Percentiles rank a stretch among this genome's conserved stretches.
These are phyloP conservation scores for Rhinogobius similis DNA, from an alignment of 2,113 vertebrate species.

Conservation along the genomic window DNA sequence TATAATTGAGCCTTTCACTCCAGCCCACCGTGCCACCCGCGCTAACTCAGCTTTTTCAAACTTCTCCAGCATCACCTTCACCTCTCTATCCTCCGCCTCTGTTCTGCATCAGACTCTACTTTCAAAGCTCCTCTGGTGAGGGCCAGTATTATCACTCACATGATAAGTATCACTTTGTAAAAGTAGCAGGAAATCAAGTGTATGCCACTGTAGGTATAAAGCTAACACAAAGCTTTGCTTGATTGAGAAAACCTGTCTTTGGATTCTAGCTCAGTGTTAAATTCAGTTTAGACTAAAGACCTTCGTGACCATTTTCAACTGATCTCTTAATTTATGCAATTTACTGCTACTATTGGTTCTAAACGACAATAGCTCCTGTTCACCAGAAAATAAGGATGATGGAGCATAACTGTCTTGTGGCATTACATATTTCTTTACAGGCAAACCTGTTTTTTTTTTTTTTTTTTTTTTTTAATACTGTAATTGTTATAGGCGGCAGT, in stretches of 20 bases:
- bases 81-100: not conserved
- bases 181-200: not conserved
- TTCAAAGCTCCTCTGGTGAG: not conserved
- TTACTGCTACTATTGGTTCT: no score
- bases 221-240: not conserved
- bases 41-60: constrained; percentile 9
- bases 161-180: not conserved
- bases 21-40: not conserved
- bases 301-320: not conserved
- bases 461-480: not conserved
- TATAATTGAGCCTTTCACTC: constrained; percentile 12
- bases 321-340: not conserved
- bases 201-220: not conserved
- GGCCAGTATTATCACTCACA: not conserved
- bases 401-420: no score
- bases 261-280: no score
- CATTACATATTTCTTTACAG: no score
- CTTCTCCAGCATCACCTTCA: not conserved
- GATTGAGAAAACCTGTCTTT: not conserved
- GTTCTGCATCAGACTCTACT: not conserved
- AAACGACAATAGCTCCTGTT: no score
- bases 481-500: not conserved
- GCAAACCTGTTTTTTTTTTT: no score
- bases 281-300: not conserved
- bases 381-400: no score